These are phyloP conservation scores for Brienomyrus longianalis DNA, from an alignment of 2,113 vertebrate genomes.

Conservation along the genomic window DNA sequence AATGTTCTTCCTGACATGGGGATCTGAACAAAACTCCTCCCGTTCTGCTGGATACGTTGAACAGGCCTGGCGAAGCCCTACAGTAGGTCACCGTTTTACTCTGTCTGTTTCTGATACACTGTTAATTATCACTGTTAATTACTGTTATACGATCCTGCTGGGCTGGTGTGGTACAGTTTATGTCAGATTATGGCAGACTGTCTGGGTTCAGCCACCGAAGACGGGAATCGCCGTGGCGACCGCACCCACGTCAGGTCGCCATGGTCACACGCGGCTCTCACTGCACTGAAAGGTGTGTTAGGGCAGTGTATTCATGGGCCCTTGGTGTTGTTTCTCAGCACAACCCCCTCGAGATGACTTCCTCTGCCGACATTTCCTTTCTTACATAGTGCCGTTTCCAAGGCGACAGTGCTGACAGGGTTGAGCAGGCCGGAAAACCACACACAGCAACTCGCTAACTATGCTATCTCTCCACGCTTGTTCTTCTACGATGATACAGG, in stretches of 20 bases:
- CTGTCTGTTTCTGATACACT: neutral
- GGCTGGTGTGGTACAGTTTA: neutral
- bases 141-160: neutral
- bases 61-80: neutral
- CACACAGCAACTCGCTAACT: neutral
- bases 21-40: neutral
- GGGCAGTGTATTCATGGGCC: neutral
- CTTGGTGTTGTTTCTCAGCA: neutral
- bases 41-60: neutral
- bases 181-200: neutral
- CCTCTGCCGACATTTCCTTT: neutral
- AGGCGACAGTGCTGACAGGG: neutral
- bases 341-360: neutral
- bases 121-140: neutral
- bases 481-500: neutral
- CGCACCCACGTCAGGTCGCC: neutral
- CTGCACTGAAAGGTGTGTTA: neutral
- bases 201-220: neutral
- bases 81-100: neutral
- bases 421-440: neutral
- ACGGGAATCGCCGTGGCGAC: neutral
- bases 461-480: neutral
- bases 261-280: neutral
- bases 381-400: neutral
- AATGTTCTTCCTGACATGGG: neutral